Evolutionary conservation across 2,888 invertebrate genomes (phyloP).

Genomic region (Brenthis hecate): DNA sequence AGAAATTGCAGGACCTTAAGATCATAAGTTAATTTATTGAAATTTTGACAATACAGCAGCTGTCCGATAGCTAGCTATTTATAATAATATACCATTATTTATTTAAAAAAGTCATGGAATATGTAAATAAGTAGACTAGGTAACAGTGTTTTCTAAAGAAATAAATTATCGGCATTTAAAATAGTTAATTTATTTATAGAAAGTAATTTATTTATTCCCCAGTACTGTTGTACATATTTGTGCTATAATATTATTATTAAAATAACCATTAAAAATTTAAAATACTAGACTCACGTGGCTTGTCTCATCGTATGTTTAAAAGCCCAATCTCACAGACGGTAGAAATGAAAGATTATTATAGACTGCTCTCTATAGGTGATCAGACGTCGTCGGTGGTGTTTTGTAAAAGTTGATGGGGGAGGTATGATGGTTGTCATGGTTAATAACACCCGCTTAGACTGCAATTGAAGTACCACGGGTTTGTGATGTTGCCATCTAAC

Average conservation of each 20-base stretch:
- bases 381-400: slow-evolving; percentile 71
- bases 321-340: slow-evolving; percentile 50
- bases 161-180: no score
- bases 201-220: no score
- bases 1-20: no score
- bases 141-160: no score
- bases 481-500: slow-evolving; percentile 46
- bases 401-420: slow-evolving; percentile 67
- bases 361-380: slow-evolving; percentile 74
- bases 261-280: not conserved
- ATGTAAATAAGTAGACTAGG: no score
- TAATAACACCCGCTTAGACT: slow-evolving; percentile 64
- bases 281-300: not conserved
- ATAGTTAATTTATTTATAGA: no score
- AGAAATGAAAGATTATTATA: slow-evolving; percentile 74
- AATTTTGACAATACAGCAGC: no score
- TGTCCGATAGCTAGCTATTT: no score
- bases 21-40: no score
- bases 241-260: not conserved
- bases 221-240: no score
- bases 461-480: slow-evolving; percentile 40
- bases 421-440: slow-evolving; percentile 74
- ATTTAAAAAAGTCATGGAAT: no score
- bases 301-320: slow-evolving; percentile 22
- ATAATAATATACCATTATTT: no score